Base-by-base conservation (phyloP, 2,113 vertebrate genomes). In the Mellivora capensis region DNA sequence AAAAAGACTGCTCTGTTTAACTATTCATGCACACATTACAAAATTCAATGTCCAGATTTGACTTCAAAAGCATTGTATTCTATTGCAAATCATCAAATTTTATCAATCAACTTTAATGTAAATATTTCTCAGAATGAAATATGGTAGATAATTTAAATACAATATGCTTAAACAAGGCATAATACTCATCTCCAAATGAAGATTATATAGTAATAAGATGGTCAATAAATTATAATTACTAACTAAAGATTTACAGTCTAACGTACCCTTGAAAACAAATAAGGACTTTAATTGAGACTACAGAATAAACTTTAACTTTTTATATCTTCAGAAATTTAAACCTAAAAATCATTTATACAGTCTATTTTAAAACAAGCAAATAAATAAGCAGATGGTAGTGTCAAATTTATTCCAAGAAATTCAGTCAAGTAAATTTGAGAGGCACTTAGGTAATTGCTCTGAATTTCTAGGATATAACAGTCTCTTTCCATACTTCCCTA, bases 121-220 rank as follows among this genome's bases (percentile, higher is more conserved):
- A 98, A 97, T 96, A 59, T 5, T 87, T 97, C 76, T 82, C 71
- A 95, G 47, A 95, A 94, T 94, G 97, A 97, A 97, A 69, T 61
- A 92, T 92, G 81, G 97, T 89, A 61, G 64, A 95, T 95, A n/a
- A 96, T 96, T 98, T 97, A 95, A 98, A 98, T 98, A 59, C 34
- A 87, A 57, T 62, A 77, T 97, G 42, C 62, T 96, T 98, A 94
- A 97, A 88, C 0, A 91, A 71, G 64, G 90, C 72, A 85, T 74
- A 93, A 54, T 96, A 59, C 79, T 97, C 95, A 81, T 97, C 44
- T 98, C 72, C 54, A 97, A 98, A 98, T 87, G 64, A 98, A 89
- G 14, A 87, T 91, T 97, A 92, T 47, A 72, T 89, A 86, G 18
- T 57, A 96, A 72, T 96, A 97, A 97, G 57, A 96, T 61, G 79